These are phyloP conservation scores for Actinia tenebrosa DNA, from an alignment of 64 coral and sea anemone genomes.

Conservation along the genomic window DNA sequence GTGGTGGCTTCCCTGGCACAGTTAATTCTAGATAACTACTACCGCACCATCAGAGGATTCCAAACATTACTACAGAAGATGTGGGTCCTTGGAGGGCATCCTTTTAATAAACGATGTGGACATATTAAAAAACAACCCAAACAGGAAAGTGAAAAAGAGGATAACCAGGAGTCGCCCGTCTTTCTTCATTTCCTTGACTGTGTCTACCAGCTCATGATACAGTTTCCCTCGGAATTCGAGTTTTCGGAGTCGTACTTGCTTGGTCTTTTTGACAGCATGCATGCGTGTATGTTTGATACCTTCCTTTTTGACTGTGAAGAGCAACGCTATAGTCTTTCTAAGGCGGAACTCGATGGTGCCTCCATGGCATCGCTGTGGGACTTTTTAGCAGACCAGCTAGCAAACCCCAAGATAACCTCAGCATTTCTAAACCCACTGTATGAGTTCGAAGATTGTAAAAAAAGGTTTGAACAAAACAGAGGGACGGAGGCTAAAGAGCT, in stretches of 20 bases:
- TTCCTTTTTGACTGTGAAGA: constrained; percentile 93
- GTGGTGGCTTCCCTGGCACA: constrained; percentile 83
- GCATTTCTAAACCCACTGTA: constrained; percentile 84
- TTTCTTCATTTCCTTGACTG: constrained; percentile 97
- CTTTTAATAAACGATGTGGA: constrained; percentile 68
- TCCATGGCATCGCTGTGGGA: constrained; percentile 87
- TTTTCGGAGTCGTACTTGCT: constrained; percentile 95
- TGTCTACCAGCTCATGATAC: constrained; percentile 83
- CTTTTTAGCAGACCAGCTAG: constrained; percentile 85
- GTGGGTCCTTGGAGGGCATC: constrained; percentile 97
- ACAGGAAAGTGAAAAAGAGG: constrained; percentile 69
- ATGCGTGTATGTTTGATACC: constrained; percentile 92
- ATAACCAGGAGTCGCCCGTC: constrained; percentile 73
- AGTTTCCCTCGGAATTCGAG: constrained; percentile 96
- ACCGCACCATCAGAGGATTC: constrained; percentile 91
- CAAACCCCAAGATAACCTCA: constrained; percentile 56
- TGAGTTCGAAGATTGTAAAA: constrained; percentile 51
- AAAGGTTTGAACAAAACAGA: constrained; percentile 18
- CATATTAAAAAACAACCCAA: constrained; percentile 53
- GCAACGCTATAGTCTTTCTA: constrained; percentile 55
- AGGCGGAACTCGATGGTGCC: constrained; percentile 39
- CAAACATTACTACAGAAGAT: constrained; percentile 92
- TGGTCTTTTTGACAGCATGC: constrained; percentile 76
- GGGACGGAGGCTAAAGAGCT: constrained; percentile 27
- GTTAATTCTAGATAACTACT: constrained; percentile 79